Evolutionary conservation across 2,888 invertebrate species (phyloP), one percentile per base, ranked within the genome.

Genomic region (Acronicta aceris): DNA sequence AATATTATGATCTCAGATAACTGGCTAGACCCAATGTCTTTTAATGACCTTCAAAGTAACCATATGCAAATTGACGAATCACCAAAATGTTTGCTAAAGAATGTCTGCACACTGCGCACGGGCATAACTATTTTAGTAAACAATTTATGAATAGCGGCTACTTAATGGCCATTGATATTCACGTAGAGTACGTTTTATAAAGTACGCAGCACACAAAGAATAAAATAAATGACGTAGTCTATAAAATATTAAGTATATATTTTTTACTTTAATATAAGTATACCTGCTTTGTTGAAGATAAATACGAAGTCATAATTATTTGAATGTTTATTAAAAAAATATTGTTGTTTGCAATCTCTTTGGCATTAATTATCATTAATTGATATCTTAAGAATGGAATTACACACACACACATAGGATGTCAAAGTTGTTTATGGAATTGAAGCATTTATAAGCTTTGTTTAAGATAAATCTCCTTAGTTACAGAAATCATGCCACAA

Each of bases 91-190:
- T 40, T 54, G 42, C 16, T 27, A 15, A 48, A 59, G 50, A 51
- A 49, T 64, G 54, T 71, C 42, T 67, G 74, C 60, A 53, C 48
- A 60, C 53, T 51, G 42, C 65, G 67, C 47, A 68, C 7, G 38
- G n/a, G 38, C 63, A 25, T 63, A 60, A 48, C 61, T 9, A 64
- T 62, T 77, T 62, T 60, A 74, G 58, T 65, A 65, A 71, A 77
- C 60, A 74, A 60, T 56, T 60, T 74, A 67, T 71, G 55, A 69
- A 65, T 65, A 56, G 21, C 16, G 8, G 56, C 66, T 65, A 72
- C 59, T 72, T 75, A 65, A 68, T 46, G 42, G 0, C 21, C 56
- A 66, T 75, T 75, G 58, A 49, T 62, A 76, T 78, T 70, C 76
- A 64, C 13, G 7, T 17, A 42, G 72, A 45, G 70, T 78, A 65